Percentiles rank a stretch among this genome's conserved stretches.
These are phyloP conservation scores for Helicolenus hilgendorfi DNA, from an alignment of 2,797 vertebrate genomes.

Conservation along the genomic window DNA sequence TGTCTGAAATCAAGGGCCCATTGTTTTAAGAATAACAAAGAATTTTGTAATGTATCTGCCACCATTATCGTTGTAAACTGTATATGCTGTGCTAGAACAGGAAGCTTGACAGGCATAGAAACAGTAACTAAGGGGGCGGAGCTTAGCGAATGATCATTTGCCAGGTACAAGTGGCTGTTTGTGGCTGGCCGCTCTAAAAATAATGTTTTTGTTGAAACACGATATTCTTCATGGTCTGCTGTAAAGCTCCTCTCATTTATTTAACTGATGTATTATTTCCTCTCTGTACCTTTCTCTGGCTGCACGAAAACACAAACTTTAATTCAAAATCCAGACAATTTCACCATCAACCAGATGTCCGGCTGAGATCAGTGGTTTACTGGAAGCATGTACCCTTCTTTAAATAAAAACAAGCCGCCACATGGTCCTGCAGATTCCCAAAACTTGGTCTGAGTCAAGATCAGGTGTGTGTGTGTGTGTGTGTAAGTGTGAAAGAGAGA, in stretches of 20 bases:
- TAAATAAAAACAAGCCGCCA: slow-evolving; percentile 70
- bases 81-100: not conserved
- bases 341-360: slow-evolving; percentile 70
- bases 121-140: not conserved
- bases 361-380: slow-evolving; percentile 56
- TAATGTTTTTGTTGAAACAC: slow-evolving; percentile 69
- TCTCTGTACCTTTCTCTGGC: slow-evolving; percentile 41
- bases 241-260: slow-evolving; percentile 44
- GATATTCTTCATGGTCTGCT: slow-evolving; percentile 48
- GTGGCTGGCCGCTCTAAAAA: slow-evolving; percentile 52
- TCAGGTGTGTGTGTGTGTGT: slow-evolving; percentile 59
- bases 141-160: not conserved
- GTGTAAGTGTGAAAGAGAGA: not conserved
- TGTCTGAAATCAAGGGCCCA: not conserved
- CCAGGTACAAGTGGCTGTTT: slow-evolving; percentile 41
- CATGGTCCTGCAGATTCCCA: slow-evolving; percentile 67
- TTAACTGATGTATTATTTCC: slow-evolving; percentile 55
- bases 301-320: slow-evolving; percentile 54
- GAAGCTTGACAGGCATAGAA: not conserved
- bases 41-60: not conserved
- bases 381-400: slow-evolving; percentile 68
- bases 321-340: slow-evolving; percentile 70
- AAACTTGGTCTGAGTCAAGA: slow-evolving; percentile 71
- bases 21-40: not conserved
- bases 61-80: not conserved